These are phyloP conservation scores for Zygogramma bicolorata DNA, from an alignment of 2,888 invertebrate genomes.

Conservation along the genomic window DNA sequence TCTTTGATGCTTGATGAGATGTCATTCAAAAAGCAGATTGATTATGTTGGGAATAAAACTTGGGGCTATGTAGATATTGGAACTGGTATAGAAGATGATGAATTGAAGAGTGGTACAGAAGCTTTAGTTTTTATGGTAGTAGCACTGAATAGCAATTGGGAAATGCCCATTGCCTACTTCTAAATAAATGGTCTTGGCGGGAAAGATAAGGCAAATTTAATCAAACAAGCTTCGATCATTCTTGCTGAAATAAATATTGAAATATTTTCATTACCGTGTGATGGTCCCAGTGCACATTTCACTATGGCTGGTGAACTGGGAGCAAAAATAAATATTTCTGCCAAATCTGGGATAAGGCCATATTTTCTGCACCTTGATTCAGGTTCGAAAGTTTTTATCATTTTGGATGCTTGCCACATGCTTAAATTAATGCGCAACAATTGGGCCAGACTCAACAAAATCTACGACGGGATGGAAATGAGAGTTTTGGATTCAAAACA, in stretches of 20 bases:
- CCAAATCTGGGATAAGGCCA: background rate
- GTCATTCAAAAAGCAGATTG: background rate
- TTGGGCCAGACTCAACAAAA: background rate
- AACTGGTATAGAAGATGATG: background rate
- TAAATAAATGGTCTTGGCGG: background rate
- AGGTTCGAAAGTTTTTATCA: background rate
- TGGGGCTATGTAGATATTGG: background rate
- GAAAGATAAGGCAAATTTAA: background rate
- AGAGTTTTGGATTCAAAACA: too few relatives aligned
- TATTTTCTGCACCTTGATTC: background rate
- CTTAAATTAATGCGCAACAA: background rate
- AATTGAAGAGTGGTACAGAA: background rate
- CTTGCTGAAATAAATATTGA: background rate
- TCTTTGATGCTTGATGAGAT: background rate
- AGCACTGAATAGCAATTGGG: too few relatives aligned
- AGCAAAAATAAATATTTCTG: background rate
- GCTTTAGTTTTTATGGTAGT: too few relatives aligned
- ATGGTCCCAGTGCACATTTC: background rate
- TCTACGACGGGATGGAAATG: background rate
- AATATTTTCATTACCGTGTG: background rate
- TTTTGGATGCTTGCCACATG: background rate
- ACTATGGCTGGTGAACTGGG: conserved; percentile 4
- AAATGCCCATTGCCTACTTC: background rate
- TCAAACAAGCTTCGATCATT: conserved; percentile 2
- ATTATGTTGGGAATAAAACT: background rate